Conservation (phyloP, 2,888 invertebrate genomes). For the Dromius quadrimaculatus region DNA sequence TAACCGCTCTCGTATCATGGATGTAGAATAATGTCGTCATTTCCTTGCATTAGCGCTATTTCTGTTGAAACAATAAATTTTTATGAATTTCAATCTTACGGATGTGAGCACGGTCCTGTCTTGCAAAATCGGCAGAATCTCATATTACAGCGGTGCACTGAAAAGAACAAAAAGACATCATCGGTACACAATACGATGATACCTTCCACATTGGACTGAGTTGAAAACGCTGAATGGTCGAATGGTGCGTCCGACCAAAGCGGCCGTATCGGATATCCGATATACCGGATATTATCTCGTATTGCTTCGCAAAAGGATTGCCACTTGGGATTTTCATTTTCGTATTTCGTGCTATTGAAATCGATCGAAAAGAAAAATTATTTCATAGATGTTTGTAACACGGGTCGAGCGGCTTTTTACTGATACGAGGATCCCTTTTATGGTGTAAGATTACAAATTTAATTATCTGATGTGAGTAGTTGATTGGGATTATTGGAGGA, state of each 20-base stretch:
- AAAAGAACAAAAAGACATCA: conserved; percentile 22
- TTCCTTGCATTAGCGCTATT: no score
- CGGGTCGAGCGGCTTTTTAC: neutral
- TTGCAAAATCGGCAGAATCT: conserved; percentile 19
- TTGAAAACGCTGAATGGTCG: no score
- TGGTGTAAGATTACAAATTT: conserved; percentile 4
- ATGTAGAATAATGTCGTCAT: no score
- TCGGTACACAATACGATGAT: conserved; percentile 29
- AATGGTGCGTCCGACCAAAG: conserved; percentile 9
- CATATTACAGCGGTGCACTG: conserved; percentile 23
- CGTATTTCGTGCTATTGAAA: conserved; percentile 13
- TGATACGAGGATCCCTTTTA: neutral
- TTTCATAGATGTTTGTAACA: neutral
- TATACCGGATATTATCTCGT: conserved; percentile 49
- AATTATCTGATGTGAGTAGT: neutral
- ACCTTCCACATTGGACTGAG: conserved; percentile 21
- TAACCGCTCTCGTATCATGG: no score
- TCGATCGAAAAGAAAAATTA: neutral
- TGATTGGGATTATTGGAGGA: neutral
- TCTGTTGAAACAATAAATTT: neutral
- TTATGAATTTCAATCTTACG: neutral
- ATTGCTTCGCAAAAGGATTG: conserved; percentile 45
- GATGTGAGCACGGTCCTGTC: neutral
- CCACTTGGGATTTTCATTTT: conserved; percentile 12
- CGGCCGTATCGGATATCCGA: conserved; percentile 40